Evolutionary conservation across 2,888 invertebrate species (phyloP), one percentile per base, ranked within the genome.

Genomic region (Polymixis flavicincta): DNA sequence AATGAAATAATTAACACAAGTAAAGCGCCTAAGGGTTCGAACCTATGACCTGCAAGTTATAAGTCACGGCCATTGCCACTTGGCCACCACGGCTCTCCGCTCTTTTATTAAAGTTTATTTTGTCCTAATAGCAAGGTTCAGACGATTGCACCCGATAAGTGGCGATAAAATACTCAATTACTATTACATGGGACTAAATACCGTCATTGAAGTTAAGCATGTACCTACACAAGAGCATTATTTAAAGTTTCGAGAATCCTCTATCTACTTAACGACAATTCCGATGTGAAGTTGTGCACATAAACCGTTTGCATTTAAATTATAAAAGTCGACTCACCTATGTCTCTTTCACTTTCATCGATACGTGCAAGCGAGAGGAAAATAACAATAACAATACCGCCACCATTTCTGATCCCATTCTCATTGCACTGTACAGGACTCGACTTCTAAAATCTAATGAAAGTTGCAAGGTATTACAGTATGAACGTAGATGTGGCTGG

Each of bases 401-500:
- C 14, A 14, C 64, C 50, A 78, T 83, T 80, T 66, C 65, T 52
- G 57, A 37, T 50, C 37, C 28, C 17, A 82, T 82, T 60, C 76
- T 65, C 63, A 68, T 69, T 60, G 65, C 59, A 55, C 50, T 78
- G 71, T 69, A 81, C 57, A 60, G 74, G 71, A 72, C 37, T 67
- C n/a, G 22, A 55, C 64, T 64, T 52, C 50, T 52, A 74, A 45
- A 68, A 48, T 59, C 45, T 55, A 78, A 84, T 78, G 37, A 87
- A 82, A 75, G 25, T 82, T 85, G 61, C 64, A 87, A 42, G 66
- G 80, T 81, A 77, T 85, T 87, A 74, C 81, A 84, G 65, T 78
- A 71, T 86, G 78, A 75, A 79, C 78, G 71, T 60, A 59, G 71
- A 80, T 74, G 72, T 19, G 79, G 71, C 76, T 13, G 71, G 77